These are phyloP conservation scores for Cheracebus regulus DNA, from an alignment of 2,797 vertebrate species.

Conservation along the genomic window DNA sequence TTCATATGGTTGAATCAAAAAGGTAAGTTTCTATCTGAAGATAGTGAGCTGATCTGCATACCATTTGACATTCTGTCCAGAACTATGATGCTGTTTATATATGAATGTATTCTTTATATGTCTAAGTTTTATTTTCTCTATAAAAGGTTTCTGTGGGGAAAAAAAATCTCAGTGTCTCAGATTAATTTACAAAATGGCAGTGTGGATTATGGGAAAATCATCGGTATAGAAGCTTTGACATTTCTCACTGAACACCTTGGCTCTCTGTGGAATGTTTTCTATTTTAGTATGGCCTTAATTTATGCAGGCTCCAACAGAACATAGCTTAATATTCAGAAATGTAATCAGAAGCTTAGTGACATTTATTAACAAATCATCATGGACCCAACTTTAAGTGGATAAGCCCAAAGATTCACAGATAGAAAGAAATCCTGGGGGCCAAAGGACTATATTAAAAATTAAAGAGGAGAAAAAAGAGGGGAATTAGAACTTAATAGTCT, in stretches of 20 bases:
- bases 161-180: not conserved
- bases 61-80: not conserved
- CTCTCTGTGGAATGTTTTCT: not conserved
- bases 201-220: not conserved
- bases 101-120: not conserved
- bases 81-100: not conserved
- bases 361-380: conserved; percentile 30
- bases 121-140: not conserved
- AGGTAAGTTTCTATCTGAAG: not conserved
- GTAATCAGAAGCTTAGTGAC: not conserved
- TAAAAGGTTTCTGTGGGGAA: not conserved
- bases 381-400: not conserved
- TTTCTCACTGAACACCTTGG: not conserved
- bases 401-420: not conserved
- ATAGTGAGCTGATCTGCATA: not conserved
- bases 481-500: not conserved
- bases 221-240: not conserved
- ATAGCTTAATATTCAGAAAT: not conserved
- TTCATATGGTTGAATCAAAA: not conserved
- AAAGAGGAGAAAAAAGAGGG: not conserved
- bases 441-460: conserved; percentile 21
- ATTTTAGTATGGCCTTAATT: not conserved
- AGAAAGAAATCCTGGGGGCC: not conserved
- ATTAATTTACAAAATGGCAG: not conserved
- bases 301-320: not conserved